A percentile compares a stretch with the other conserved stretches of the same genome.
These are phyloP conservation scores for Mythimna loreyi DNA, from an alignment of 2,888 invertebrate species.

Conservation along the genomic window DNA sequence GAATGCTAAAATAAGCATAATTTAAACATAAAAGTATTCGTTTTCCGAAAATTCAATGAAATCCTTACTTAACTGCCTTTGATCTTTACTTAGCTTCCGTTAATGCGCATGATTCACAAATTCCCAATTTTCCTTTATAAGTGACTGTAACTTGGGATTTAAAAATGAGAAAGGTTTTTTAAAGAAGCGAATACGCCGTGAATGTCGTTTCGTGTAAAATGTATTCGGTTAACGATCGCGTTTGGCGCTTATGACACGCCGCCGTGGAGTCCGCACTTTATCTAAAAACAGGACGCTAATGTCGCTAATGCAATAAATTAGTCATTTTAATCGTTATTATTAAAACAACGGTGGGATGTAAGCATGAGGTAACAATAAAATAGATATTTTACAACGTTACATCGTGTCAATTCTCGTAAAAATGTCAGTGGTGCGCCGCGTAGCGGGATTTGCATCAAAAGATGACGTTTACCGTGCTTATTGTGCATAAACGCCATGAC, in stretches of 20 bases:
- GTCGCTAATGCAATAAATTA: conserved; percentile 83
- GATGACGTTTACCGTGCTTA: conserved; percentile 78
- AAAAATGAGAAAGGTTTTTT: conserved; percentile 44
- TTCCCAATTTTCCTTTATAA: conserved; percentile 45
- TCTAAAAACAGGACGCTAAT: conserved; percentile 79
- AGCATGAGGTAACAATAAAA: conserved; percentile 82
- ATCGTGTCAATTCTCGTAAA: conserved; percentile 82
- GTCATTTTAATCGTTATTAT: conserved; percentile 88
- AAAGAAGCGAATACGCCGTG: conserved; percentile 48
- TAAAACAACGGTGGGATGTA: conserved; percentile 85
- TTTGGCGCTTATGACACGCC: conserved; percentile 69
- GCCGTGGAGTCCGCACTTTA: conserved; percentile 74
- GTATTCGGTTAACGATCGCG: conserved; percentile 65
- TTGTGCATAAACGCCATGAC: conserved; percentile 77
- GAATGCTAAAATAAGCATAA: conserved; percentile 46
- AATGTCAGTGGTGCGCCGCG: conserved; percentile 73
- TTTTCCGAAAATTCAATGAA: conserved; percentile 55
- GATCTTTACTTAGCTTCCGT: conserved; percentile 49
- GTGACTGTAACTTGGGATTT: conserved; percentile 60
- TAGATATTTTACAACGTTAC: conserved; percentile 81
- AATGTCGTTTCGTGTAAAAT: conserved; percentile 73
- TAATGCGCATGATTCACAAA: conserved; percentile 54
- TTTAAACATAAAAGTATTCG: conserved; percentile 31
- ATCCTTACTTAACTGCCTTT: conserved; percentile 44
- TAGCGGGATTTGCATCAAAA: conserved; percentile 82